Percentiles rank a stretch among this genome's conserved stretches.
Evolutionary conservation across 64 coral and sea anemone genomes (phyloP).

Genomic region (Exaiptasia diaphana): DNA sequence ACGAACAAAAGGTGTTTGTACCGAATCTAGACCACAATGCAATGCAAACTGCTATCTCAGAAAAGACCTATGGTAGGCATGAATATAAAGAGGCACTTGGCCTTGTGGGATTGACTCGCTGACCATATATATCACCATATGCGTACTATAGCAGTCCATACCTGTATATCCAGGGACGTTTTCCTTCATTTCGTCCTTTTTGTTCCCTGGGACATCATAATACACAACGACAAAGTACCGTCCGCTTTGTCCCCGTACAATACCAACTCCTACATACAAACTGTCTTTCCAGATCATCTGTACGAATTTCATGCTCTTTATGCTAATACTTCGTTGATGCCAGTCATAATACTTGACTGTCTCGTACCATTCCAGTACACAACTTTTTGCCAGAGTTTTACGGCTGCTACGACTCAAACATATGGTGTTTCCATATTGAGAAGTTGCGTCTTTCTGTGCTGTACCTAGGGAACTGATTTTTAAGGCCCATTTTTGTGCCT

Average conservation of each 20-base stretch:
- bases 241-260: constrained; percentile 28
- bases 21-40: too few relatives aligned
- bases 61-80: too few relatives aligned
- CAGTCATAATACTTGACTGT: constrained; percentile 50
- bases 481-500: constrained; percentile 53
- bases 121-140: too few relatives aligned
- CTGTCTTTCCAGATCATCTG: constrained; percentile 60
- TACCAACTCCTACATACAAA: constrained; percentile 58
- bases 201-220: constrained; percentile 41
- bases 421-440: constrained; percentile 55
- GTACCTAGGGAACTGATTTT: constrained; percentile 46
- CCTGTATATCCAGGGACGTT: constrained; percentile 70
- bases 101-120: too few relatives aligned
- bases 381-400: constrained; percentile 40
- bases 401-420: constrained; percentile 32
- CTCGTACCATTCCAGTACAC: constrained; percentile 34
- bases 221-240: constrained; percentile 58
- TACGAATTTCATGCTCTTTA: constrained; percentile 42
- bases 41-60: too few relatives aligned
- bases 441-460: constrained; percentile 48
- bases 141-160: too few relatives aligned
- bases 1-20: too few relatives aligned
- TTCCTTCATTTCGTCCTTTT: neutral
- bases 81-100: too few relatives aligned
- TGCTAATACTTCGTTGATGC: constrained; percentile 4